These are phyloP conservation scores for Triplophysa rosa DNA, from an alignment of 2,113 vertebrate genomes.

Conservation along the genomic window DNA sequence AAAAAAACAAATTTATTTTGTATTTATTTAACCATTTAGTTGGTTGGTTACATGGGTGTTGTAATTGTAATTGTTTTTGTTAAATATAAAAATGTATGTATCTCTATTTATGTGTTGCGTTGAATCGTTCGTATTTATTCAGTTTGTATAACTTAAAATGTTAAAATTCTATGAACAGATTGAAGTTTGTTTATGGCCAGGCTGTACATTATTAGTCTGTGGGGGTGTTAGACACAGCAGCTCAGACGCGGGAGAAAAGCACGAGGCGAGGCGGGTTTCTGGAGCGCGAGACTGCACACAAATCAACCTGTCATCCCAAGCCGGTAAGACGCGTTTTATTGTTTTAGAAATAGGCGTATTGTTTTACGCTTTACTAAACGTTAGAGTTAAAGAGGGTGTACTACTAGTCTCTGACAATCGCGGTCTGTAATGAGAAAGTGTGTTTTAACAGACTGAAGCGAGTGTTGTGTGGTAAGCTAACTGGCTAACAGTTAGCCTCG, in stretches of 20 bases:
- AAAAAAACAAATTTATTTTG: too few relatives aligned
- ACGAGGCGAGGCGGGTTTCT: conserved; percentile 24
- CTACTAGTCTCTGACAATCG: neutral
- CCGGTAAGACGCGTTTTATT: conserved; percentile 15
- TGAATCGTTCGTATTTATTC: neutral
- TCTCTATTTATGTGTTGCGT: neutral
- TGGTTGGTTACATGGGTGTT: too few relatives aligned
- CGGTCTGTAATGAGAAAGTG: neutral
- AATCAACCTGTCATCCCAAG: conserved; percentile 12
- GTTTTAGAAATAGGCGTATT: neutral
- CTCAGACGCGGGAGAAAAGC: conserved; percentile 25
- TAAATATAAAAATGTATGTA: too few relatives aligned
- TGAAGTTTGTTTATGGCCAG: neutral
- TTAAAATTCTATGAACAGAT: neutral
- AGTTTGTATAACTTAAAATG: neutral
- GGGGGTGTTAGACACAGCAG: conserved; percentile 16
- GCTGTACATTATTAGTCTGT: neutral
- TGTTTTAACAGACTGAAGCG: neutral
- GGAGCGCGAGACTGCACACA: neutral
- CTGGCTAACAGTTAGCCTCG: conserved; percentile 17
- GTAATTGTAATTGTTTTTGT: too few relatives aligned
- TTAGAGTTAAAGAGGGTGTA: neutral
- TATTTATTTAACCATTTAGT: too few relatives aligned
- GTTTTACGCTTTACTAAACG: neutral
- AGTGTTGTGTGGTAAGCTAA: conserved; percentile 22